Evolutionary conservation across 2,797 vertebrate genomes (phyloP).

Genomic region (Hydrolagus colliei): DNA sequence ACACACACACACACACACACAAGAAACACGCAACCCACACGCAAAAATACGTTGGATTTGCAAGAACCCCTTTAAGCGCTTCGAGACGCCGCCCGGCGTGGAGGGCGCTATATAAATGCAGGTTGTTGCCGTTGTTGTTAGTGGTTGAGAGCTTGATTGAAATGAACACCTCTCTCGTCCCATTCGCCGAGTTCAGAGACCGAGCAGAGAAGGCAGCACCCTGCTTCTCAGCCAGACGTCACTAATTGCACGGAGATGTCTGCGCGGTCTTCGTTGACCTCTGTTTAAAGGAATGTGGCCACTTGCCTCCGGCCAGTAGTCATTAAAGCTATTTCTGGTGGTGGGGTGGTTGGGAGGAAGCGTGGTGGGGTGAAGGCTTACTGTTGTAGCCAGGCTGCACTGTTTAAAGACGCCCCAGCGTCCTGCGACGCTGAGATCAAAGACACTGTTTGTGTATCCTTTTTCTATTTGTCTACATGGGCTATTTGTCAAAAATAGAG

Average conservation of each 20-base stretch:
- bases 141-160: no score
- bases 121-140: no score
- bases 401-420: not conserved
- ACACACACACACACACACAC: no score
- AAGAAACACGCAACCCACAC: no score
- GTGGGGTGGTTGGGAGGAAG: not conserved
- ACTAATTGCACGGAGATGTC: slow-evolving; percentile 28
- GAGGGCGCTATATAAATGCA: no score
- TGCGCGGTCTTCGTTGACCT: slow-evolving; percentile 11
- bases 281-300: slow-evolving; percentile 19
- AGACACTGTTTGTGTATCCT: slow-evolving; percentile 6
- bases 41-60: no score
- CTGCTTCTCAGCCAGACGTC: slow-evolving; percentile 29
- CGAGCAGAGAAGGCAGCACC: not conserved
- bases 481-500: slow-evolving; percentile 6
- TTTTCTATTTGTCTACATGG: slow-evolving; percentile 21
- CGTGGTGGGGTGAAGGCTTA: not conserved
- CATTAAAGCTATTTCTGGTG: slow-evolving; percentile 29
- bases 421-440: slow-evolving; percentile 6
- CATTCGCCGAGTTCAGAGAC: not conserved
- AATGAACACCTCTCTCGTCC: not conserved
- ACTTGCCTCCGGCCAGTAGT: slow-evolving; percentile 4
- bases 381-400: no score
- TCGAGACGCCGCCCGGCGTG: no score
- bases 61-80: no score